Conservation (phyloP, 2,797 vertebrate genomes). For the Natrix natrix region DNA sequence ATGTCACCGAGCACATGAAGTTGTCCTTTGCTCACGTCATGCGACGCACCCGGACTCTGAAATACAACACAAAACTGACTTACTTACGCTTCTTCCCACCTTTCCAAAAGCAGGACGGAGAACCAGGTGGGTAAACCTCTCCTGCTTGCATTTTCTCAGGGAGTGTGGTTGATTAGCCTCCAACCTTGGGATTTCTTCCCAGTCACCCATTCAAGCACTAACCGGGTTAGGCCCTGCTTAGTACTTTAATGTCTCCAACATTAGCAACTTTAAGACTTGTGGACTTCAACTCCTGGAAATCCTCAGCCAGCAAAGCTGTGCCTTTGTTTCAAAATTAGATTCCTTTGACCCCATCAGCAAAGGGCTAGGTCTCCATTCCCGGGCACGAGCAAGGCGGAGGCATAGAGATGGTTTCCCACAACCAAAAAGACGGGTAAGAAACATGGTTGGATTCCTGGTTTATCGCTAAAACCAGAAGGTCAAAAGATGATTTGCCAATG, state of each 20-base stretch:
- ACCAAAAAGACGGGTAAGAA: conserved; percentile 83
- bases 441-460: neutral
- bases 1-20: conserved; percentile 88
- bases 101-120: conserved; percentile 76
- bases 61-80: conserved; percentile 85
- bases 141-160: neutral
- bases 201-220: neutral
- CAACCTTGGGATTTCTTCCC: neutral
- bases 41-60: conserved; percentile 87
- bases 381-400: conserved; percentile 78
- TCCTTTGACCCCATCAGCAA: conserved; percentile 79
- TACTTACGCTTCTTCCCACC: conserved; percentile 95
- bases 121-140: conserved; percentile 68
- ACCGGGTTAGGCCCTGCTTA: neutral
- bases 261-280: too few relatives aligned
- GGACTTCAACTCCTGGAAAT: too few relatives aligned
- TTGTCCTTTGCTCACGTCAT: conserved; percentile 95
- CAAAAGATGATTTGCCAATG: neutral
- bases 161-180: neutral
- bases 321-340: conserved; percentile 72
- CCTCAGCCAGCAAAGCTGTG: neutral
- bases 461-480: neutral
- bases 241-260: too few relatives aligned
- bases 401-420: conserved; percentile 81
- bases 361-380: conserved; percentile 74